phyloP scores from a whole-genome alignment of 92 coral and sea anemone species.

The Galaxea fascicularis region DNA sequence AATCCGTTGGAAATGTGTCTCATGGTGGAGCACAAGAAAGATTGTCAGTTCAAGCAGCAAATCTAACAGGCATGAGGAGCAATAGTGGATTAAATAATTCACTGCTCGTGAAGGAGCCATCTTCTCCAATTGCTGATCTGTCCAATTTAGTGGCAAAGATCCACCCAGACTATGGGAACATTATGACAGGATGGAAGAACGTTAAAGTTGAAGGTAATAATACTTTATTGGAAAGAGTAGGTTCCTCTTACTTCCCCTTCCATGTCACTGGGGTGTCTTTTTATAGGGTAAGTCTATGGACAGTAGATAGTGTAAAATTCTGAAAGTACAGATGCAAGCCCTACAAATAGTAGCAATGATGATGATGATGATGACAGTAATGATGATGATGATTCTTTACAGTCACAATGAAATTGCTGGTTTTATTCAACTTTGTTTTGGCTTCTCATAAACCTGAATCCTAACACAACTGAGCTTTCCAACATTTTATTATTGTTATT shows the following conservation, averaged over 20 bases:
- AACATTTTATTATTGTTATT: neutral
- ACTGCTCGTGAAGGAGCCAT: conserved; percentile 38
- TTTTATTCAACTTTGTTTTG: too few species aligned
- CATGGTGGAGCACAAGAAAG: neutral
- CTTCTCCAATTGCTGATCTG: conserved; percentile 85
- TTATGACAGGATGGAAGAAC: conserved; percentile 42
- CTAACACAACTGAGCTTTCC: too few species aligned
- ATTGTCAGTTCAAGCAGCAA: neutral
- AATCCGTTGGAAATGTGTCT: neutral
- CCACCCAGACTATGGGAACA: conserved; percentile 69
- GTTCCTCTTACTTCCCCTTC: too few species aligned
- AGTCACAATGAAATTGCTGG: too few species aligned
- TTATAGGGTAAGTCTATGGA: too few species aligned
- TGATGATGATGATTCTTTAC: too few species aligned
- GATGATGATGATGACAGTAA: too few species aligned
- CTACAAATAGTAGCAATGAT: too few species aligned
- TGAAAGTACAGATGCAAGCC: too few species aligned
- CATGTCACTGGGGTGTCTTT: too few species aligned
- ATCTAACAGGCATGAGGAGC: neutral
- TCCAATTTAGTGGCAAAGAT: conserved; percentile 87
- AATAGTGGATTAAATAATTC: neutral
- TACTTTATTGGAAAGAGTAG: neutral
- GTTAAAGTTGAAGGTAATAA: conserved; percentile 45
- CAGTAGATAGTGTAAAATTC: too few species aligned
- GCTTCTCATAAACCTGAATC: too few species aligned